Conservation (phyloP, 2,797 vertebrate species). For the Lindbergichthys nudifrons region DNA sequence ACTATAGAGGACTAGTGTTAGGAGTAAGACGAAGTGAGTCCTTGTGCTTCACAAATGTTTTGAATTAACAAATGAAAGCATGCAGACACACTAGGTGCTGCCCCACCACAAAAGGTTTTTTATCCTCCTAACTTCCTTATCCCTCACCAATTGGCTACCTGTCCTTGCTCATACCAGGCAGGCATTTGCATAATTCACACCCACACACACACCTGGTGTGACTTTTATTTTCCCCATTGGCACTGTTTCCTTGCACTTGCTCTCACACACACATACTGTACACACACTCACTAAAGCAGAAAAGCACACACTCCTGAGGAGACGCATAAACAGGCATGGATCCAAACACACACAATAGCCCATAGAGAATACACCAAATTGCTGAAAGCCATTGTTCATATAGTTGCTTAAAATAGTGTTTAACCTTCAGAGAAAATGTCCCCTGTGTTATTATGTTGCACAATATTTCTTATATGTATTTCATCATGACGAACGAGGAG, state of each 20-base stretch:
- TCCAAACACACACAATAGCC: slow-evolving; percentile 26
- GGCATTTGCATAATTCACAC: slow-evolving; percentile 78
- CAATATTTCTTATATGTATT: slow-evolving; percentile 58
- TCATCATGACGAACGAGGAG: slow-evolving; percentile 57
- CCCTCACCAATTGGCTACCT: slow-evolving; percentile 72
- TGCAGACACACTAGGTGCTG: slow-evolving; percentile 65
- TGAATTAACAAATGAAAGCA: slow-evolving; percentile 53
- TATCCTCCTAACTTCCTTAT: slow-evolving; percentile 80
- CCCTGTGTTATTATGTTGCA: slow-evolving; percentile 31
- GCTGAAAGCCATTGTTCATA: slow-evolving; percentile 35
- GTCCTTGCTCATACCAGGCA: slow-evolving; percentile 54
- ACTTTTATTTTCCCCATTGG: slow-evolving; percentile 43
- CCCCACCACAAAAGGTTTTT: slow-evolving; percentile 76
- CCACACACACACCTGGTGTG: slow-evolving; percentile 16
- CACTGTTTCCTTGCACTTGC: slow-evolving; percentile 8
- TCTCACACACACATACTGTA: slow-evolving; percentile 19
- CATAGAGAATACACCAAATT: slow-evolving; percentile 12
- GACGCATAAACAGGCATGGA: not conserved
- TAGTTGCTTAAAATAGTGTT: slow-evolving; percentile 56
- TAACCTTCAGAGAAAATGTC: slow-evolving; percentile 50
- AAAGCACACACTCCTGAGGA: slow-evolving; percentile 20
- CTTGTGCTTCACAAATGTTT: slow-evolving; percentile 37
- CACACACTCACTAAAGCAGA: slow-evolving; percentile 20
- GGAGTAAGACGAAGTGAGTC: slow-evolving; percentile 21
- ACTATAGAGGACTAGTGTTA: slow-evolving; percentile 8